Base-by-base conservation (phyloP, 2,797 vertebrate species). In the Molossus alvarezi region DNA sequence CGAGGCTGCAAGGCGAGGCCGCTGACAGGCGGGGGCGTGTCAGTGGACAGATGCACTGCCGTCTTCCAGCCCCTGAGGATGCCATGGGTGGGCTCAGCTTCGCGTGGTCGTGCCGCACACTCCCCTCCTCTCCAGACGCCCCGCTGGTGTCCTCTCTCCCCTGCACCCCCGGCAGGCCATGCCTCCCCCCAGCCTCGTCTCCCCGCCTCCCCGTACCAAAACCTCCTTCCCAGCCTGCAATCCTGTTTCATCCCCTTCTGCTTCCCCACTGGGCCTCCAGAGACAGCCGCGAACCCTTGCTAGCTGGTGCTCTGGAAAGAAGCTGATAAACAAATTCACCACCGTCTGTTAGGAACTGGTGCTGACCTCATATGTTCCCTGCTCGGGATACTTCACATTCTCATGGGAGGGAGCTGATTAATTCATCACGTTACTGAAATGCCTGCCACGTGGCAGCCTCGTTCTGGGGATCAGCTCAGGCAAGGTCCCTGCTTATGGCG, bases 391-490 rank as follows among this genome's bases (percentile, higher is more conserved):
- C 21, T 69, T 93, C 82, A 73, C 29, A 17, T 88, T 93, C 81
- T 67, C 71, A 45, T 48, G 60, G 81, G 18, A 27, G 11, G 75
- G 48, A 60, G n/a, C 41, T 94, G 37, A 88, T 86, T 75, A 45
- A 94, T 89, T 81, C 90, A 73, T 53, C 29, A 67, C 69, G 89
- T 67, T 67, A 53, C 62, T 57, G 18, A 71, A 72, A 87, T 87
- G 67, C 60, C 55, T 62, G 11, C 51, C 41, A 3, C 3, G 37
- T 29, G 76, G 17, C 60, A 82, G 25, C 27, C 29, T 82, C 75
- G 6, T 33, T 55, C 29, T 72, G 27, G 20, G 15, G 12, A 64
- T 45, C 41, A 53, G 1, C 72, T 87, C 51, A 92, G 8, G 29
- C 15, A 33, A 79, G 41, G 13, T 48, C 67, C 48, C 55, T n/a